A percentile compares a stretch with the other conserved stretches of the same genome.
These are phyloP conservation scores for Chloroceryle aenea DNA, from an alignment of 2,113 vertebrate species.

Conservation along the genomic window DNA sequence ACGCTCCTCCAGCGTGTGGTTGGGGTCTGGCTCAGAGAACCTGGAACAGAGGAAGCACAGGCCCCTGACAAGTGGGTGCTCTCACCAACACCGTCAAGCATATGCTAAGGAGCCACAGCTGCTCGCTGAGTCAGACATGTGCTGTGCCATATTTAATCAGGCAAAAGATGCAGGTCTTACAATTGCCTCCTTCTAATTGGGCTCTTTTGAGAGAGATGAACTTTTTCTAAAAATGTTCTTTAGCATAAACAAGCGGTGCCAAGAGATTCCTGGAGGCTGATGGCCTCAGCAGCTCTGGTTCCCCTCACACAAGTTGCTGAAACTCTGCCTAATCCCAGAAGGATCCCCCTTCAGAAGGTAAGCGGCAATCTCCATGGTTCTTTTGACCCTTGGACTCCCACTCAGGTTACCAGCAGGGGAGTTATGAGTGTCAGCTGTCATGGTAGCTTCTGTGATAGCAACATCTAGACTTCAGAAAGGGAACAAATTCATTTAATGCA, in stretches of 20 bases:
- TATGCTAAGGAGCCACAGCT: background rate
- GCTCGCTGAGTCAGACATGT: rapidly evolving
- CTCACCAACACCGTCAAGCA: background rate
- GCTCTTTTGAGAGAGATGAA: background rate
- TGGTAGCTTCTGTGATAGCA: background rate
- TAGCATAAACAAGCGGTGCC: background rate
- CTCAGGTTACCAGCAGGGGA: background rate
- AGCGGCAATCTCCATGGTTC: background rate
- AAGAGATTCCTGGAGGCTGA: background rate
- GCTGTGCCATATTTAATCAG: background rate
- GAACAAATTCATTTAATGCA: constrained; percentile 12
- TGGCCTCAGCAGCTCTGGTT: background rate
- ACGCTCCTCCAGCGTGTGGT: constrained; percentile 93
- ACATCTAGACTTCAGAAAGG: background rate
- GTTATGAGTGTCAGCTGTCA: background rate
- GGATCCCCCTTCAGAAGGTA: background rate
- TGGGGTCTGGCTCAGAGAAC: constrained; percentile 96
- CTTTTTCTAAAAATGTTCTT: background rate
- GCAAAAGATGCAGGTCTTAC: background rate
- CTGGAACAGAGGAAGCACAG: constrained; percentile 72
- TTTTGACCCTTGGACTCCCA: background rate
- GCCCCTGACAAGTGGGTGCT: background rate
- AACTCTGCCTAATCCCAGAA: background rate
- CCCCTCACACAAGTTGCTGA: background rate
- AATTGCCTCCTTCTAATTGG: background rate